Evolutionary conservation across 64 coral and sea anemone genomes (phyloP).

Genomic region (Catalaphyllia jardinei): DNA sequence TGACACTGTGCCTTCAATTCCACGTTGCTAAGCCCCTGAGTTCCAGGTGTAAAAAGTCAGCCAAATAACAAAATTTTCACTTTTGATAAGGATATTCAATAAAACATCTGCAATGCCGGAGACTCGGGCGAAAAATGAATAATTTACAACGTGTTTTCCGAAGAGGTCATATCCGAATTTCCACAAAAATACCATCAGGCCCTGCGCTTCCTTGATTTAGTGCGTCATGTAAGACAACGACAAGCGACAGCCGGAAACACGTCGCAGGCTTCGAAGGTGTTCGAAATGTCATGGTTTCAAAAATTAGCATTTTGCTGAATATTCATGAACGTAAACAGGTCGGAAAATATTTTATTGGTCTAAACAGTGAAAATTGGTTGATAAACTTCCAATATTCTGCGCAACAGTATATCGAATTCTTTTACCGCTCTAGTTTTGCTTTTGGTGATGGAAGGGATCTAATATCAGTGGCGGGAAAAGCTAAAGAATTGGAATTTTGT

Average conservation of each 20-base stretch:
- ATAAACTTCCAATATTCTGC: neutral
- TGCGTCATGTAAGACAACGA: neutral
- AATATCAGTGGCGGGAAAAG: neutral
- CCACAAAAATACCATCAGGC: neutral
- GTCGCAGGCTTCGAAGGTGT: neutral
- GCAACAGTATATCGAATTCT: neutral
- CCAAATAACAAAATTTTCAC: neutral
- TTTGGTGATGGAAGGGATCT: neutral
- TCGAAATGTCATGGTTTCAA: neutral
- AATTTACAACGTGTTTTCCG: neutral
- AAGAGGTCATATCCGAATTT: neutral
- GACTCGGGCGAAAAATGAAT: constrained; percentile 16
- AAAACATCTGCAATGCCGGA: neutral
- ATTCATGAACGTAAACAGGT: neutral
- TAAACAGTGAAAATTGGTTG: too few relatives aligned
- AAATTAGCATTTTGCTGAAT: constrained; percentile 7
- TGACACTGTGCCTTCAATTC: too few relatives aligned
- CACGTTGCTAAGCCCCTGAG: neutral
- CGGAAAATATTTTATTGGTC: too few relatives aligned
- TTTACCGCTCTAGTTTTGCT: too few relatives aligned
- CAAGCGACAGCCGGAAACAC: neutral
- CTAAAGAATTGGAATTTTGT: neutral
- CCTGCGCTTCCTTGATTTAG: neutral
- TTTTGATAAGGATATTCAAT: neutral
- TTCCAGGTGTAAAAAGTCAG: neutral